Percentiles rank a stretch among this genome's conserved stretches.
phyloP scores from a whole-genome alignment of 1,140 invertebrate species.

The Scaptomyza montana region DNA sequence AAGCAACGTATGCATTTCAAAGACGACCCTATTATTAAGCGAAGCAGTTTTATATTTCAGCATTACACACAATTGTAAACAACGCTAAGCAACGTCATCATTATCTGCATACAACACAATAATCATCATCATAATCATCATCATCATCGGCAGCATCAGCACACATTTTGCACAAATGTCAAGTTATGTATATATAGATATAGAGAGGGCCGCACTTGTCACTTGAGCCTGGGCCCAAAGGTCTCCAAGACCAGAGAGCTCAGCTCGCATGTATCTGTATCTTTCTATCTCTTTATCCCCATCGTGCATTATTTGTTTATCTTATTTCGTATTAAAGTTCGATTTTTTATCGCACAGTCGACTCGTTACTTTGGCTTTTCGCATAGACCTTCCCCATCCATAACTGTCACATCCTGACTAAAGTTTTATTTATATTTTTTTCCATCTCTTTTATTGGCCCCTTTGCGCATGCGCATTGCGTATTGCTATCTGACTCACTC shows the following conservation, averaged over 20 bases:
- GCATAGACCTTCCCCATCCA: constrained; percentile 60
- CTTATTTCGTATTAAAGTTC: constrained; percentile 74
- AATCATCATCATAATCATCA: constrained; percentile 6
- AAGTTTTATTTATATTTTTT: constrained; percentile 68
- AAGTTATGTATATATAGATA: constrained; percentile 32
- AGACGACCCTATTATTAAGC: constrained; percentile 81
- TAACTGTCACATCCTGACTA: constrained; percentile 73
- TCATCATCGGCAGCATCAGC: constrained; percentile 12
- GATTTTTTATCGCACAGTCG: constrained; percentile 70
- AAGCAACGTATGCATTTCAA: constrained; percentile 70
- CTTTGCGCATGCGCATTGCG: constrained; percentile 25
- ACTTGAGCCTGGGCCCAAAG: constrained; percentile 72
- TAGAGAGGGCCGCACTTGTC: constrained; percentile 64
- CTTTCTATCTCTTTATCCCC: neutral
- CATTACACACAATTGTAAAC: constrained; percentile 46
- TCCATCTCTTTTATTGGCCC: constrained; percentile 43
- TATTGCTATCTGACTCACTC: constrained; percentile 7
- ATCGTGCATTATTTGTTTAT: constrained; percentile 69
- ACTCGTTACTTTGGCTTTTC: constrained; percentile 68
- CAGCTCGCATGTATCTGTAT: neutral
- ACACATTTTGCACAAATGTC: constrained; percentile 65
- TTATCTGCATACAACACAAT: neutral
- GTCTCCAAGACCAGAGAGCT: constrained; percentile 36
- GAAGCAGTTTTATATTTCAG: constrained; percentile 71
- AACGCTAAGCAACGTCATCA: constrained; percentile 36